phyloP scores from a whole-genome alignment of 2,113 vertebrate genomes.

The Percopsis transmontana region DNA sequence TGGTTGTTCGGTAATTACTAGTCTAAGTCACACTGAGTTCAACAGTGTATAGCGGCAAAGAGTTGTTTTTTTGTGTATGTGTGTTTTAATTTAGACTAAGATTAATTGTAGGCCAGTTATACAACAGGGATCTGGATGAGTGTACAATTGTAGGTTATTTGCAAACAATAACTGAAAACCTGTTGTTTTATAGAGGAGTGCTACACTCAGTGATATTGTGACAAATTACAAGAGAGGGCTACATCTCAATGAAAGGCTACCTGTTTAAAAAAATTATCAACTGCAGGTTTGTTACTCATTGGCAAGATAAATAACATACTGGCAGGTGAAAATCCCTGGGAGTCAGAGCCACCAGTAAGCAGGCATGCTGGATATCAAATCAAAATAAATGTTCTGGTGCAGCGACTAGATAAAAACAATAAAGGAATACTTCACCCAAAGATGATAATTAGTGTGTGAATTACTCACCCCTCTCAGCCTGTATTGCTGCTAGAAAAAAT shows the following conservation, averaged over 20 bases:
- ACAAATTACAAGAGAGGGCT: conserved; percentile 42
- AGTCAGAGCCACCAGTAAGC: not conserved
- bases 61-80: no score
- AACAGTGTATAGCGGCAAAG: no score
- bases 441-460: not conserved
- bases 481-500: no score
- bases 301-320: conserved; percentile 14
- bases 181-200: conserved; percentile 1
- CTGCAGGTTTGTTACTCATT: not conserved
- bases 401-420: not conserved
- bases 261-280: conserved; percentile 7
- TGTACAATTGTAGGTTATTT: no score
- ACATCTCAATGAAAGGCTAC: conserved; percentile 30
- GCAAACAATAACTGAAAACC: not conserved
- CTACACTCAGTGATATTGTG: conserved; percentile 12
- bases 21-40: no score
- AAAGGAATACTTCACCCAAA: no score
- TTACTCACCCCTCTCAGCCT: no score
- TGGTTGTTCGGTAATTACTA: no score
- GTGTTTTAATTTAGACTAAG: no score
- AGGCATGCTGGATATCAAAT: not conserved
- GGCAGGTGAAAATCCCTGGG: conserved; percentile 6
- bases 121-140: no score
- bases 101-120: no score
- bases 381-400: not conserved